phyloP scores from a whole-genome alignment of 2,888 invertebrate species.

The Heliconius ismenius region DNA sequence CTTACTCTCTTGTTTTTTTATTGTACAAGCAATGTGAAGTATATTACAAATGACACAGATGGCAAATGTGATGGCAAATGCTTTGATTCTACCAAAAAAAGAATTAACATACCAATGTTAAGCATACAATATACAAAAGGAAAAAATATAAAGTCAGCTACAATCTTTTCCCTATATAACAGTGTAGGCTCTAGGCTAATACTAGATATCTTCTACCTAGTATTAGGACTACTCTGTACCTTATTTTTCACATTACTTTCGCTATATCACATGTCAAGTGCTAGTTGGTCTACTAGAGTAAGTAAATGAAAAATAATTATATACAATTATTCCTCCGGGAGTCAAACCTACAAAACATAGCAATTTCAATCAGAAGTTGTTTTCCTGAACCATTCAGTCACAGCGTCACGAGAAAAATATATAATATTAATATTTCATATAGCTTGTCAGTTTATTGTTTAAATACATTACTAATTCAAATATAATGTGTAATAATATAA shows the following conservation, averaged over 20 bases:
- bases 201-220: too few relatives aligned
- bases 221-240: too few relatives aligned
- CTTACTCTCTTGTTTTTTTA: background rate
- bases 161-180: too few relatives aligned
- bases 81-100: too few relatives aligned
- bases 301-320: background rate
- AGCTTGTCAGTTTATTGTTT: background rate
- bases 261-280: too few relatives aligned
- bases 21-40: too few relatives aligned
- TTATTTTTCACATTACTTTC: too few relatives aligned
- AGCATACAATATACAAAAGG: background rate
- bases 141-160: background rate
- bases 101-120: background rate
- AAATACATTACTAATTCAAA: background rate
- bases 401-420: background rate
- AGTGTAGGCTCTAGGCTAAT: too few relatives aligned
- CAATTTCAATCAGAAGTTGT: background rate
- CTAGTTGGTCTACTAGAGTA: too few relatives aligned
- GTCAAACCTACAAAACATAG: background rate
- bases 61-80: too few relatives aligned
- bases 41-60: too few relatives aligned
- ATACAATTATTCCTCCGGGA: background rate
- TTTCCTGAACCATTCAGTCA: background rate
- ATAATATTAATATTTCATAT: background rate
- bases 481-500: background rate